Evolutionary conservation across 1,140 invertebrate species (phyloP).

Genomic region (Idris sp.): DNA sequence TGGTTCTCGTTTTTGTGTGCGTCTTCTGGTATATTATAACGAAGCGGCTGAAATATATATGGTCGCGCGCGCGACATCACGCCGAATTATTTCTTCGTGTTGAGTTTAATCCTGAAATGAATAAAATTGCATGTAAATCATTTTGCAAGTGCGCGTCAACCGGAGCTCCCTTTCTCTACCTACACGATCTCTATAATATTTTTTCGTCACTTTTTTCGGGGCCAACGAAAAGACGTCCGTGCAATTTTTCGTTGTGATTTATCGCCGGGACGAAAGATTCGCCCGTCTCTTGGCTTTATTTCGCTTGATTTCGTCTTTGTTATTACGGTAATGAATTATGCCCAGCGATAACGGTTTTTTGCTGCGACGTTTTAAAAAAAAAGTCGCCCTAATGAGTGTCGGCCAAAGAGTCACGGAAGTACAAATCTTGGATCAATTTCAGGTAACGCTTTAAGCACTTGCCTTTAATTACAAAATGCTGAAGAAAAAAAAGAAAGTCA

Average conservation of each 20-base stretch:
- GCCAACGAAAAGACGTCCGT: conserved; percentile 41
- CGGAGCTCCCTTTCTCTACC: conserved; percentile 20
- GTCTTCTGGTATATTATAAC: too few species aligned
- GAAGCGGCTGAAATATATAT: conserved; percentile 22
- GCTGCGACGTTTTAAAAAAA: conserved; percentile 32
- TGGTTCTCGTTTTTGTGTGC: too few species aligned
- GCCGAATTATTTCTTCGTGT: conserved; percentile 25
- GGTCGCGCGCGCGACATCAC: conserved; percentile 1
- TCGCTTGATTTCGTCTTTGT: conserved; percentile 59
- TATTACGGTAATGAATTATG: conserved; percentile 56
- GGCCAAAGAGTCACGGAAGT: conserved; percentile 44
- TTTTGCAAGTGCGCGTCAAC: too few species aligned
- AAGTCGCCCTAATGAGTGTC: conserved; percentile 47
- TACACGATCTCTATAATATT: conserved; percentile 22
- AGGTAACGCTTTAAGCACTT: conserved; percentile 16
- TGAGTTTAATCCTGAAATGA: conserved; percentile 9
- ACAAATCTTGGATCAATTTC: conserved; percentile 44
- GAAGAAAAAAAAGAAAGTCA: too few species aligned
- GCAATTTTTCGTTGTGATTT: conserved; percentile 58
- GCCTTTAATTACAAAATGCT: conserved; percentile 23
- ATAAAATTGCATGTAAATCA: conserved; percentile 50
- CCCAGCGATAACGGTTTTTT: conserved; percentile 50
- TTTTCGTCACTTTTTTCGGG: conserved; percentile 55
- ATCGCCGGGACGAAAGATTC: conserved; percentile 53
- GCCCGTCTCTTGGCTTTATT: conserved; percentile 39